Evolutionary conservation across 2,888 invertebrate genomes (phyloP).

Genomic region (Itoplectis maculator): DNA sequence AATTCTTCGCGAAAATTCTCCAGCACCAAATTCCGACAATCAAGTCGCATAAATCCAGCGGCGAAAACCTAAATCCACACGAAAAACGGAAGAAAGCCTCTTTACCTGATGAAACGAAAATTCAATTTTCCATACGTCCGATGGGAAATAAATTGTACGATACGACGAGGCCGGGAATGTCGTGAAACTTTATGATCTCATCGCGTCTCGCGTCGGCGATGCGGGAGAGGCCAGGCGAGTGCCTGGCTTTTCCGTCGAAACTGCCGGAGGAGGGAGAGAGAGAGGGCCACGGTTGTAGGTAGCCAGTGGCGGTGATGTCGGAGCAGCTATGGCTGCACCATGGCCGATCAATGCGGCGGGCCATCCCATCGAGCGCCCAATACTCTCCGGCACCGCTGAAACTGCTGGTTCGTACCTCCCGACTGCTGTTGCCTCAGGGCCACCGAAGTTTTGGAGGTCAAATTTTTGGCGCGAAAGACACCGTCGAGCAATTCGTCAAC

Average conservation of each 20-base stretch:
- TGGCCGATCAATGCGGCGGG: conserved; percentile 23
- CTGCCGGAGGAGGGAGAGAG: background rate
- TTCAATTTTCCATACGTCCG: background rate
- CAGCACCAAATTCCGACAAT: no score
- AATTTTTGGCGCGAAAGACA: background rate
- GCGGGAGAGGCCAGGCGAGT: background rate
- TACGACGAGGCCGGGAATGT: background rate
- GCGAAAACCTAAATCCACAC: background rate
- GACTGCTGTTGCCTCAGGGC: conserved; percentile 4
- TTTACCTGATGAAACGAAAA: background rate
- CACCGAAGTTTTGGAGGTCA: no score
- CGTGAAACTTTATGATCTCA: background rate
- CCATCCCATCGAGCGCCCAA: conserved; percentile 9
- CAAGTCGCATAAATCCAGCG: no score
- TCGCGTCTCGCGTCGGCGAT: conserved; percentile 1
- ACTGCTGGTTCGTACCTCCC: background rate
- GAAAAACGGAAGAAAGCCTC: background rate
- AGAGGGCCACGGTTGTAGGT: background rate
- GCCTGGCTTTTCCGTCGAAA: conserved; percentile 21
- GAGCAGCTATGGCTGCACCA: conserved; percentile 18
- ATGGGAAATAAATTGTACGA: background rate
- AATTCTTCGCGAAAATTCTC: no score
- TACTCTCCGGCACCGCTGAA: background rate
- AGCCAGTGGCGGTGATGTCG: background rate
- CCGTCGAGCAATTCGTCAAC: background rate